Conservation (phyloP, 2,888 invertebrate genomes). For the Ceraclea dissimilis region DNA sequence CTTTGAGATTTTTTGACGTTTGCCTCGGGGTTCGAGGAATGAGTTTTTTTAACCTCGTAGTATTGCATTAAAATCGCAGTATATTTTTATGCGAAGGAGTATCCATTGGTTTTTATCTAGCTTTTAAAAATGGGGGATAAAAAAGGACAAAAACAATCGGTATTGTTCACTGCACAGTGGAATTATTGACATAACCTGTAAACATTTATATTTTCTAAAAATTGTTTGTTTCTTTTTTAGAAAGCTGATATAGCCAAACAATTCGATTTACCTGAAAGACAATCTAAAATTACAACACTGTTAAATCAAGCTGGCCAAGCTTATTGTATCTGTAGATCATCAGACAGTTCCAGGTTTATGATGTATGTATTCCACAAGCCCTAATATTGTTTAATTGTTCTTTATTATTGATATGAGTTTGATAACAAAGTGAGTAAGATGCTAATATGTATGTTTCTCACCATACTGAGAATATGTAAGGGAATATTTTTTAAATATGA, state of each 20-base stretch:
- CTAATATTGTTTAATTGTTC: neutral
- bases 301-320: constrained; percentile 85
- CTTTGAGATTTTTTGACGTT: too few species aligned
- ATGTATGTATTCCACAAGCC: constrained; percentile 60
- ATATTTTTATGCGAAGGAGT: neutral
- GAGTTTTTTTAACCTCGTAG: too few species aligned
- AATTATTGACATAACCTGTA: neutral
- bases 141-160: constrained; percentile 21
- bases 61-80: too few species aligned
- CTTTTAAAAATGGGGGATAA: constrained; percentile 19
- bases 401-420: neutral
- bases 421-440: neutral
- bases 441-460: too few species aligned
- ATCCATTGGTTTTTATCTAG: neutral
- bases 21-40: too few species aligned
- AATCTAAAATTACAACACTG: constrained; percentile 82
- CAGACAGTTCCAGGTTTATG: constrained; percentile 93
- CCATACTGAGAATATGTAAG: too few species aligned
- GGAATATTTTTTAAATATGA: too few species aligned
- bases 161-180: constrained; percentile 1
- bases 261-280: constrained; percentile 81
- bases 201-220: too few species aligned
- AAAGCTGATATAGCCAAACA: constrained; percentile 86
- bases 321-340: constrained; percentile 91
- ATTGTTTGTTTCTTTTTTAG: constrained; percentile 36